These are phyloP conservation scores for Gymnobelideus leadbeateri DNA, from an alignment of 2,113 vertebrate species.

Conservation along the genomic window DNA sequence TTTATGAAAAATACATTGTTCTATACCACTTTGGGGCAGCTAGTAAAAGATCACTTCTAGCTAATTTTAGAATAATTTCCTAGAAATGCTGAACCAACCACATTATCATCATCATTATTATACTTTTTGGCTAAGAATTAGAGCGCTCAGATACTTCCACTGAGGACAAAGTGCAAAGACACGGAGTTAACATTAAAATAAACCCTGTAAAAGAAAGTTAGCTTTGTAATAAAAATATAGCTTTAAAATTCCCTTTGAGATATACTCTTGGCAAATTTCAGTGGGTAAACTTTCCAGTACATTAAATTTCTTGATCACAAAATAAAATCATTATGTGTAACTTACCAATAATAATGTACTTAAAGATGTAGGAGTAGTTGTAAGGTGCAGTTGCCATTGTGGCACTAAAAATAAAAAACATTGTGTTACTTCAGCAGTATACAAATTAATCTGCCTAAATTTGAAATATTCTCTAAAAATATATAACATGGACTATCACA, in stretches of 20 bases:
- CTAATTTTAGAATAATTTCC: background rate
- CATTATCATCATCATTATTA: background rate
- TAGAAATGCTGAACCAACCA: background rate
- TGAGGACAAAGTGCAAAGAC: slow-evolving; percentile 23
- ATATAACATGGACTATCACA: slow-evolving; percentile 10
- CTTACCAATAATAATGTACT: slow-evolving; percentile 99
- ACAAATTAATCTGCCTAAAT: slow-evolving; percentile 35
- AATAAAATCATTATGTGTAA: slow-evolving; percentile 57
- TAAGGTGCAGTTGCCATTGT: slow-evolving; percentile 98
- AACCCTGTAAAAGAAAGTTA: slow-evolving; percentile 48
- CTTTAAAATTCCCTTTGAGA: slow-evolving; percentile 22
- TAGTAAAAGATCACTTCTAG: background rate
- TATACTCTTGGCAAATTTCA: slow-evolving; percentile 30
- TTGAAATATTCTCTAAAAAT: slow-evolving; percentile 12
- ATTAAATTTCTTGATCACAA: slow-evolving; percentile 40
- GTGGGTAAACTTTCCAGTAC: slow-evolving; percentile 3
- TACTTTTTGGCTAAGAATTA: background rate
- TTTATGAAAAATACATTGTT: background rate
- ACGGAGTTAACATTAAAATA: slow-evolving; percentile 16
- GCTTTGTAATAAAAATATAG: slow-evolving; percentile 44
- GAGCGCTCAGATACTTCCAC: background rate
- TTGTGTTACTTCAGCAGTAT: slow-evolving; percentile 54
- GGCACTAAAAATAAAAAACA: slow-evolving; percentile 86
- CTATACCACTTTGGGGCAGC: background rate
- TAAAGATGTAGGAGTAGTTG: slow-evolving; percentile 99